phyloP scores from a whole-genome alignment of 2,113 vertebrate species.

The Dasyurus viverrinus region DNA sequence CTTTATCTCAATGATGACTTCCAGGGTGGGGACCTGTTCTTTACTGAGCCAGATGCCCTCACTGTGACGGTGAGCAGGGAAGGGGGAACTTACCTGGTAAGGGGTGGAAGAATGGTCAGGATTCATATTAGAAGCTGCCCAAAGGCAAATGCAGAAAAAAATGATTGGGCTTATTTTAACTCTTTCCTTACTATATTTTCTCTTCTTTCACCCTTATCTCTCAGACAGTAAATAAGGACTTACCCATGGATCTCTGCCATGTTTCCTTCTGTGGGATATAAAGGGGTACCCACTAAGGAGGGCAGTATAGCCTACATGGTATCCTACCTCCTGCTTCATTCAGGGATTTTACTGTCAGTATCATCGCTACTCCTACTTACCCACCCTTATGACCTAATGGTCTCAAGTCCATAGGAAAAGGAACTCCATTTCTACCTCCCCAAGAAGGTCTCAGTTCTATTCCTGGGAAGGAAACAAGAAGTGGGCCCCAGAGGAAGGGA shows the following conservation, averaged over 20 bases:
- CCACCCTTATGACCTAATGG: not conserved
- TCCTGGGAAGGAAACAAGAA: not conserved
- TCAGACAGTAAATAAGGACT: not conserved
- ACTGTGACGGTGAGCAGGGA: constrained; percentile 89
- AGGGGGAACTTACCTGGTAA: not conserved
- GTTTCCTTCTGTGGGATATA: not conserved
- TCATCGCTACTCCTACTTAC: not conserved
- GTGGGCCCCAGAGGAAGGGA: not conserved
- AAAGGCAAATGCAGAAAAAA: constrained; percentile 83
- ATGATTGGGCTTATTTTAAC: constrained; percentile 50
- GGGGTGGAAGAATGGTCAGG: not conserved
- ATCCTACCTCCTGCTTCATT: not conserved
- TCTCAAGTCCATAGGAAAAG: not conserved
- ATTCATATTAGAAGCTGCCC: constrained; percentile 78
- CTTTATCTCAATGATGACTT: constrained; percentile 97
- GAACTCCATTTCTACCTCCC: not conserved
- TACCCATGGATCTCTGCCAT: not conserved
- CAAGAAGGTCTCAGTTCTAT: not conserved
- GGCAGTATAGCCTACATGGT: not conserved
- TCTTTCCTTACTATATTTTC: constrained; percentile 11
- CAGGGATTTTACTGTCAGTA: not conserved
- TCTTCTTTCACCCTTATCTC: not conserved
- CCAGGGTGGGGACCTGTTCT: constrained; percentile 94
- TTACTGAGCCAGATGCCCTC: constrained; percentile 92
- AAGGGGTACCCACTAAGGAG: not conserved